phyloP scores from a whole-genome alignment of 2,888 invertebrate species.

The Harpalus rubripes region DNA sequence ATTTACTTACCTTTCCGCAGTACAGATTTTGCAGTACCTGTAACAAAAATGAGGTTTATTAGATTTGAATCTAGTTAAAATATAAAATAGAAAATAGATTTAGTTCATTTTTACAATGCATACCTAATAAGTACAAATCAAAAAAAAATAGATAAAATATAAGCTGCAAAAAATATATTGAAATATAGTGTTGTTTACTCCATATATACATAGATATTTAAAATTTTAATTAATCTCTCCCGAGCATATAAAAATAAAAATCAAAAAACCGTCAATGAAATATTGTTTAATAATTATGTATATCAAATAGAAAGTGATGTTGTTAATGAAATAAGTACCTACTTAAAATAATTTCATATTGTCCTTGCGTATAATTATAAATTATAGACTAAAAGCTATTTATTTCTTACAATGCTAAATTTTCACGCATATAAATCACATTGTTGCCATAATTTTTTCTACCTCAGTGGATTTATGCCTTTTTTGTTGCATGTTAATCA shows the following conservation, averaged over 20 bases:
- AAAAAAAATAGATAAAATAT: too few relatives aligned
- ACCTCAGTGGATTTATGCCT: conserved; percentile 15
- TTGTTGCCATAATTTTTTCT: conserved; percentile 12
- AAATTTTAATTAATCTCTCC: neutral
- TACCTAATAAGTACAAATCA: too few relatives aligned
- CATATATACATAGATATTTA: too few relatives aligned
- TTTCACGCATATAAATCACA: conserved; percentile 1
- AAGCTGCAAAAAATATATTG: too few relatives aligned
- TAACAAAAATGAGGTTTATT: too few relatives aligned
- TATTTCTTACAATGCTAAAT: conserved; percentile 16
- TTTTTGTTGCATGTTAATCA: conserved; percentile 11
- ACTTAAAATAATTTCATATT: conserved; percentile 18
- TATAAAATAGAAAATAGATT: too few relatives aligned
- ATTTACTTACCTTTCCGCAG: too few relatives aligned
- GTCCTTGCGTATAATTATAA: conserved; percentile 32
- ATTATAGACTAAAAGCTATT: conserved; percentile 24
- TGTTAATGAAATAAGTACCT: conserved; percentile 23
- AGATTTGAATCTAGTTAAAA: too few relatives aligned
- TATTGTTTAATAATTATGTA: neutral
- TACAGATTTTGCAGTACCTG: too few relatives aligned
- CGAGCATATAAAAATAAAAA: neutral
- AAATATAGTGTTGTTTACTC: too few relatives aligned
- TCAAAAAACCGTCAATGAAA: neutral
- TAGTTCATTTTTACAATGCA: too few relatives aligned
- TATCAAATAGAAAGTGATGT: conserved; percentile 22